phyloP scores from a whole-genome alignment of 1,140 invertebrate species.

The Himalopsyche phryganea region DNA sequence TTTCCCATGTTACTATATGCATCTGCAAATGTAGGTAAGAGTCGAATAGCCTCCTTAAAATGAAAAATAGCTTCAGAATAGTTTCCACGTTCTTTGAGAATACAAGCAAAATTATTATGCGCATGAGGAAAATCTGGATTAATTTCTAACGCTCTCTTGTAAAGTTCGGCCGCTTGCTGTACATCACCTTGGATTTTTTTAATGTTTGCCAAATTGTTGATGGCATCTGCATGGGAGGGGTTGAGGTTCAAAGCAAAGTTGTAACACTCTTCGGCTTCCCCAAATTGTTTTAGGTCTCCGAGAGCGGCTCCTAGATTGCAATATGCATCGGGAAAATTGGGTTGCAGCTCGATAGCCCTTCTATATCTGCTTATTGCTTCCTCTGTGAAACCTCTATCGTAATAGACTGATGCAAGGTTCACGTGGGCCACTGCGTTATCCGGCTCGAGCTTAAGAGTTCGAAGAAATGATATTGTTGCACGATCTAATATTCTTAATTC shows the following conservation, averaged over 20 bases:
- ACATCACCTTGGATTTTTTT: conserved; percentile 88
- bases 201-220: conserved; percentile 96
- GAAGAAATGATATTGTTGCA: conserved; percentile 96
- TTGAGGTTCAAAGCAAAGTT: conserved; percentile 92
- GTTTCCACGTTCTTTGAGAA: conserved; percentile 96
- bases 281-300: conserved; percentile 94
- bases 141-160: conserved; percentile 87
- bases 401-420: conserved; percentile 98
- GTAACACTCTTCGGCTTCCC: conserved; percentile 97
- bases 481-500: conserved; percentile 56
- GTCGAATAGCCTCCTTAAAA: conserved; percentile 97
- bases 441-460: conserved; percentile 91
- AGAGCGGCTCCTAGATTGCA: conserved; percentile 99
- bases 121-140: conserved; percentile 99
- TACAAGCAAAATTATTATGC: conserved; percentile 96
- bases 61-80: conserved; percentile 96
- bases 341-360: conserved; percentile 95
- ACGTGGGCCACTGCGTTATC: conserved; percentile 99
- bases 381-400: conserved; percentile 98
- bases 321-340: conserved; percentile 98
- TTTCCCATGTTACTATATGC: conserved; percentile 99
- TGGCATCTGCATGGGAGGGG: conserved; percentile 95
- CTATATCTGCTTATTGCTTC: conserved; percentile 97
- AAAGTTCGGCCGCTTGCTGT: conserved; percentile 93
- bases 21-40: conserved; percentile 93